Base-by-base conservation (phyloP, 2,797 vertebrate species). In the Otus scops region DNA sequence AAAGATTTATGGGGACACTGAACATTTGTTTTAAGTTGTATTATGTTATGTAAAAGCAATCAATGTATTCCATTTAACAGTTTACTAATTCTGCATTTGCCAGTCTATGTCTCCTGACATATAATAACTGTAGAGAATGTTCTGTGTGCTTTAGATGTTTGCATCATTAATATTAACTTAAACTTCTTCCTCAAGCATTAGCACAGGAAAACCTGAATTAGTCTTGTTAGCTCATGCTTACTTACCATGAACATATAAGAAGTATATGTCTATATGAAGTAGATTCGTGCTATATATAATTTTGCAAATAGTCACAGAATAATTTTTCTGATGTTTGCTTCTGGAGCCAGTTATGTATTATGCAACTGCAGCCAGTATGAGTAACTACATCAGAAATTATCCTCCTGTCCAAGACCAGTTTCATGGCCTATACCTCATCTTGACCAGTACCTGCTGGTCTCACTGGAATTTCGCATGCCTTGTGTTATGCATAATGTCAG, bases 71-170 rank as follows among this genome's bases (percentile, higher is more conserved):
- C 34, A 48, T 83, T 88, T 88, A 51, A 78, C 43, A 85, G 64
- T 89, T 88, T 96, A 47, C 82, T 94, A 92, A 83, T 89, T 94
- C 69, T 82, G 54, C 59, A 47, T 86, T 95, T 95, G 22, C 54
- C 63, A 48, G n/a, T 43, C 59, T 81, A 51, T 7, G 10, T 14
- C 28, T 76, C 43, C 65, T 90, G 83, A 88, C 61, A 56, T 21
- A 9, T 80, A 75, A 60, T 65, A 88, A 57, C 65, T 61, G n/a
- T 23, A 56, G 73, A 95, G 39, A 93, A 64, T 76, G 75, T 84
- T 71, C 56, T 47, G 51, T 73, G 61, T 71, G 54, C 45, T 89
- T 93, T 75, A 89, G 34, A 78, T 63, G 20, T 92, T 75, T 71
- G 12, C 53, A 47, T 75, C 73, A 41, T 71, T 81, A 70, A 64